Evolutionary conservation across 2,113 vertebrate genomes (phyloP), one percentile per base, ranked within the genome.

Genomic region (Neolamprologus ventralis): DNA sequence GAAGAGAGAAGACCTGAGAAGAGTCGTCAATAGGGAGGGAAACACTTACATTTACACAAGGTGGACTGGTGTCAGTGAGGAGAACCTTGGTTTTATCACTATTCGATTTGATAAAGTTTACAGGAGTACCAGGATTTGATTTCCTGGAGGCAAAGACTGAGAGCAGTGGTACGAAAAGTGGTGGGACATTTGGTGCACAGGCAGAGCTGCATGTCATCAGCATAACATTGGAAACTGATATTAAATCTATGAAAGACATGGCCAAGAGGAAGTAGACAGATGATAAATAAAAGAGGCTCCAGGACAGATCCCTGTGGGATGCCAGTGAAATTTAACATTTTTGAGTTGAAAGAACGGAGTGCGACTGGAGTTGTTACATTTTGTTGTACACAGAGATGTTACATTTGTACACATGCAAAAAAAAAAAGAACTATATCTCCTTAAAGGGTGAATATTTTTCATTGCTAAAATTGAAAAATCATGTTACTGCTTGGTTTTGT

Each of bases 351-450:
- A 21, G 19, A 40, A 40, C 1, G 0, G 11, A 40, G 19, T 65
- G 60, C 2, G 31, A 37, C 17, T 65, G 3, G 60, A 65, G 31
- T 65, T 37, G 60, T 65, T 65, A 65, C 33, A 37, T 37, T 65
- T 65, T 21, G 60, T 65, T 65, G 60, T 65, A 37, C 60, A 21
- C 0, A 37, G 60, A n/a, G 60, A 37, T 65, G n/a, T 21, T 68
- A 68, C 35, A 68, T 68, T 68, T 68, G 63, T 68, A 37, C 35
- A 40, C 14, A 21, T 68, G n/a, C 17, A 40, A 68, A 68, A 21
- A 13, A 65, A 1, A 0, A 7, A 6, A 5, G 0, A 68, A 21
- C 11, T 21, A 68, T 37, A 14, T 40, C 3, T 21, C 7, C 35
- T 40, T 68, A 40, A 68, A 68, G 7, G 7, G 19, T 37, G 35